A percentile compares a stretch with the other conserved stretches of the same genome.
Conservation (phyloP, 2,797 vertebrate species). For the Siniperca obscura region DNA sequence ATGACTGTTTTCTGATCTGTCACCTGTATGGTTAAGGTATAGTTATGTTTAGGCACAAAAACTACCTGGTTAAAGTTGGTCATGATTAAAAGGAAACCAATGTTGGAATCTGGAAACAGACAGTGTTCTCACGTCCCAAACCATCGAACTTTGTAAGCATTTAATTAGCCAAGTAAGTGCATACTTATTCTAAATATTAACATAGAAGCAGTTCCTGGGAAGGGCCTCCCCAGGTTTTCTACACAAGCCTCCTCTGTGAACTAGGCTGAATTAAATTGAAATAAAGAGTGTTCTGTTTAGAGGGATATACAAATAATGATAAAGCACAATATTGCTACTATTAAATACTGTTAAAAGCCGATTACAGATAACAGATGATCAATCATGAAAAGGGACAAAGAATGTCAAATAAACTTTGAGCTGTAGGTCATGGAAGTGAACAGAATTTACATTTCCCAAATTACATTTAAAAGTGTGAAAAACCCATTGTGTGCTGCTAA, state of each 20-base stretch:
- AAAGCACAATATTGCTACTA: conserved; percentile 3
- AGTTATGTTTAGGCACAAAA: not conserved
- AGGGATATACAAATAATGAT: not conserved
- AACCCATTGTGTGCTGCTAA: not conserved
- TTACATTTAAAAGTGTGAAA: not conserved
- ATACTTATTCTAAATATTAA: too few species aligned
- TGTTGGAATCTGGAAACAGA: not conserved
- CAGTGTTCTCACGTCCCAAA: not conserved
- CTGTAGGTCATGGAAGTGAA: conserved; percentile 3
- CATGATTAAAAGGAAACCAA: not conserved
- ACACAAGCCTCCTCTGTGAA: not conserved
- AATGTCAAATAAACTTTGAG: not conserved
- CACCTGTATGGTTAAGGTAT: not conserved
- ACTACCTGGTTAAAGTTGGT: too few species aligned
- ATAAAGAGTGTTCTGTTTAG: not conserved
- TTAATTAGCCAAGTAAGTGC: not conserved
- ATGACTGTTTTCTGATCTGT: not conserved
- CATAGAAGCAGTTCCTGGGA: too few species aligned
- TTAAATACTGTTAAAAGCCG: not conserved
- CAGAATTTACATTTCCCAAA: not conserved
- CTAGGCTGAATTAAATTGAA: not conserved
- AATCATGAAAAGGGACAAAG: not conserved
- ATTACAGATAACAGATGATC: not conserved
- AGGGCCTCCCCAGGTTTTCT: too few species aligned
- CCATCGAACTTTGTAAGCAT: not conserved